A percentile compares a stretch with the other conserved stretches of the same genome.
Evolutionary conservation across 1,140 invertebrate species (phyloP).

Genomic region (Drosophila pruinosa): DNA sequence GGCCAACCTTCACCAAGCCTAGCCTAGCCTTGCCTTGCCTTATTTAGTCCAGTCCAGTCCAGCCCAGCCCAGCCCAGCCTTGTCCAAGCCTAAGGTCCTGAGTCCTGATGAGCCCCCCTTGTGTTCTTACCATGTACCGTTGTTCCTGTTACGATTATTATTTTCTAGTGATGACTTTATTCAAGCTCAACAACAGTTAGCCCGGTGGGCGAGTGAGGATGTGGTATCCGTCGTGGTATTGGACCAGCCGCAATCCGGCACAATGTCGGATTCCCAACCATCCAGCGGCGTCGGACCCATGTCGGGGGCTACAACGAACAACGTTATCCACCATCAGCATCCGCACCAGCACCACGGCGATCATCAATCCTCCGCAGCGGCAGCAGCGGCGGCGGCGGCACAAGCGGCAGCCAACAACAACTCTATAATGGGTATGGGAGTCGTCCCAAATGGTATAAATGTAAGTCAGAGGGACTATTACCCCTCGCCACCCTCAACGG

Average conservation of each 20-base stretch:
- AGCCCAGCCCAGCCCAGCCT: slow-evolving; percentile 30
- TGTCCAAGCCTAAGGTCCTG: slow-evolving; percentile 31
- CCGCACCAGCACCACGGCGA: slow-evolving; percentile 83
- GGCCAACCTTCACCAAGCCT: background rate
- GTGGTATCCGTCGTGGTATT: slow-evolving; percentile 86
- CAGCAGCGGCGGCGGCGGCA: slow-evolving; percentile 57
- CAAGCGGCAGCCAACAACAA: slow-evolving; percentile 62
- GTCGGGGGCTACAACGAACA: slow-evolving; percentile 77
- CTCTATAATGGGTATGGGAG: slow-evolving; percentile 77
- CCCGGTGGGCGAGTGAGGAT: slow-evolving; percentile 95
- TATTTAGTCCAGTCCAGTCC: slow-evolving; percentile 2
- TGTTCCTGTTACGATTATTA: slow-evolving; percentile 86
- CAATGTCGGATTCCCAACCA: slow-evolving; percentile 82
- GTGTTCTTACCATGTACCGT: slow-evolving; percentile 81
- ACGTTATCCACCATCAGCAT: slow-evolving; percentile 75
- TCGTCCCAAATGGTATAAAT: slow-evolving; percentile 82
- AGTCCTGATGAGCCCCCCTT: slow-evolving; percentile 45
- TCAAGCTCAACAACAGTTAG: slow-evolving; percentile 96
- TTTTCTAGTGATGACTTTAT: slow-evolving; percentile 97
- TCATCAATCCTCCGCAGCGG: slow-evolving; percentile 78
- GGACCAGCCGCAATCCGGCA: slow-evolving; percentile 81
- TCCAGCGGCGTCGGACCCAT: slow-evolving; percentile 80
- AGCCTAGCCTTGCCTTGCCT: too few species aligned
- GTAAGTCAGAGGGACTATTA: slow-evolving; percentile 83
- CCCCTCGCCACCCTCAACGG: slow-evolving; percentile 83